Conservation (phyloP, 2,113 vertebrate genomes). For the Scopus umbretta region DNA sequence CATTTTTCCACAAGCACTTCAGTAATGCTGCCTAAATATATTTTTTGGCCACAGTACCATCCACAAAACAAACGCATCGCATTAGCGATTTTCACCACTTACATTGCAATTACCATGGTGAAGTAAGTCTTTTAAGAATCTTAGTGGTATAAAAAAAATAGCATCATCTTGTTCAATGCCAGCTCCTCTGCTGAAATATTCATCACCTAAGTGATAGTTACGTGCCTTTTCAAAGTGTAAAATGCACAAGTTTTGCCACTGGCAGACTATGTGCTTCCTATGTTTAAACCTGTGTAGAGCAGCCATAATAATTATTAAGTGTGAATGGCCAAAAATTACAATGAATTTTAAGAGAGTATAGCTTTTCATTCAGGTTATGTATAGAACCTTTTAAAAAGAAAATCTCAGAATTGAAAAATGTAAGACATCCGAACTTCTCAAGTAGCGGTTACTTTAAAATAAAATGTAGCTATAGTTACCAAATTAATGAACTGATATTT, state of each 20-base stretch:
- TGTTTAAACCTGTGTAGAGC: neutral
- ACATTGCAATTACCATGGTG: neutral
- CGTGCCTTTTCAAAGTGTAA: neutral
- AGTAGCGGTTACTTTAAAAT: neutral
- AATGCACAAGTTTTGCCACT: neutral
- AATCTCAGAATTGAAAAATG: neutral
- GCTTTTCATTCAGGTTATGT: neutral
- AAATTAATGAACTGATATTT: neutral
- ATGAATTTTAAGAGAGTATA: neutral
- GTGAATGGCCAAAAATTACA: neutral
- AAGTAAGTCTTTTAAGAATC: neutral
- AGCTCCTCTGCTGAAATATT: constrained; percentile 47
- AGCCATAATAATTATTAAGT: neutral
- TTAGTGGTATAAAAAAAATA: constrained; percentile 26
- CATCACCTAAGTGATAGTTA: constrained; percentile 38
- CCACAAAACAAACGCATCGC: neutral
- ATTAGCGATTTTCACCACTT: neutral
- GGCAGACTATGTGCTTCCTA: neutral
- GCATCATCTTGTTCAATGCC: constrained; percentile 14
- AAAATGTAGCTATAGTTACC: neutral
- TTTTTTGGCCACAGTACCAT: neutral
- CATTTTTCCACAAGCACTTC: neutral
- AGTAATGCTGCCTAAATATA: neutral
- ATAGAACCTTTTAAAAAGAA: neutral
- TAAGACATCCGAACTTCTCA: neutral